A percentile compares a stretch with the other conserved stretches of the same genome.
phyloP scores from a whole-genome alignment of 2,797 vertebrate genomes.

The Lagodon rhomboides region DNA sequence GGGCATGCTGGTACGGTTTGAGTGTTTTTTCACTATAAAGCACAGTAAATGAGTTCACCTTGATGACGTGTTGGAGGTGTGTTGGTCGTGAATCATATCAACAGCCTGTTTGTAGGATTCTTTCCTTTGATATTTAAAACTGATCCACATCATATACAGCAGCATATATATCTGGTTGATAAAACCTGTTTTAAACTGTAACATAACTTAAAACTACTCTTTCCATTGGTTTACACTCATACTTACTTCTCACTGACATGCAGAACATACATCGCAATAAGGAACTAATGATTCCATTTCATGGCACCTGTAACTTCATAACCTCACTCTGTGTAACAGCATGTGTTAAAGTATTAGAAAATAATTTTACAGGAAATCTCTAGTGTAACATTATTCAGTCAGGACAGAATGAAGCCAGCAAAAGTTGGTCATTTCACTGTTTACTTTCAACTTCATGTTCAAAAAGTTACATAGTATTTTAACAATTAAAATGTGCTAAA shows the following conservation, averaged over 20 bases:
- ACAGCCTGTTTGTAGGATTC: neutral
- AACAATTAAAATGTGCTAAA: slow-evolving; percentile 98
- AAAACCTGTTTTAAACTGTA: neutral
- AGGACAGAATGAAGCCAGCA: slow-evolving; percentile 34
- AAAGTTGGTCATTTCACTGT: slow-evolving; percentile 88
- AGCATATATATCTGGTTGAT: neutral
- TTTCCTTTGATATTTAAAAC: neutral
- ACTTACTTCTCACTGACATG: neutral
- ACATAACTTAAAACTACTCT: neutral
- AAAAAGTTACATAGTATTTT: slow-evolving; percentile 95
- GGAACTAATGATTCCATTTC: neutral
- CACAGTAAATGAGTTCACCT: neutral
- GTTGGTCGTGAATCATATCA: neutral
- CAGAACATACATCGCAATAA: neutral
- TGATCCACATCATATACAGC: neutral
- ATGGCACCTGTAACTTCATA: neutral
- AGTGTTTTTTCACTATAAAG: neutral
- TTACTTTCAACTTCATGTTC: slow-evolving; percentile 96
- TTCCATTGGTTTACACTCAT: neutral
- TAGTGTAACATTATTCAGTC: neutral
- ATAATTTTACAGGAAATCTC: neutral
- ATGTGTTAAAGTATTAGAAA: neutral
- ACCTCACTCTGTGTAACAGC: neutral
- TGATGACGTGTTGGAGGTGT: neutral
- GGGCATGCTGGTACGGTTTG: neutral